These are phyloP conservation scores for Lepisosteus osseus DNA, from an alignment of 2,113 vertebrate genomes.

Conservation along the genomic window DNA sequence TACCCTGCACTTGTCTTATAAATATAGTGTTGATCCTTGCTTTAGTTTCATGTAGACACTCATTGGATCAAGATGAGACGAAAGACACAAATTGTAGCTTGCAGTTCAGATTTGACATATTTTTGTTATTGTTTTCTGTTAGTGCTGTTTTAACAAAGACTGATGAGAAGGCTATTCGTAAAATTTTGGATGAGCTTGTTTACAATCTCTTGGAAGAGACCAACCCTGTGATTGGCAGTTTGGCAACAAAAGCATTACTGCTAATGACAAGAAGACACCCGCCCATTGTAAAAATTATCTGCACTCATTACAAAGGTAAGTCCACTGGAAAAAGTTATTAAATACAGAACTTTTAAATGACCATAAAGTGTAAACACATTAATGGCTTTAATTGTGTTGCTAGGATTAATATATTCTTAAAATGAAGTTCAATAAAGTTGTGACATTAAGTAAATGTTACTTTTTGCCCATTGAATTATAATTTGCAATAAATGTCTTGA, in stretches of 20 bases:
- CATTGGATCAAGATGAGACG: not conserved
- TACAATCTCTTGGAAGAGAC: conserved; percentile 79
- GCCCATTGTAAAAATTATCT: conserved; percentile 58
- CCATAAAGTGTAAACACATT: not conserved
- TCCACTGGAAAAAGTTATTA: conserved; percentile 9
- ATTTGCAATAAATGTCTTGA: not conserved
- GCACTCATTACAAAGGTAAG: conserved; percentile 80
- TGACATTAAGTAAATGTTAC: not conserved
- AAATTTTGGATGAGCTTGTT: conserved; percentile 82
- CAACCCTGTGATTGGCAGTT: conserved; percentile 70
- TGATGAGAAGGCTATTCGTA: conserved; percentile 56
- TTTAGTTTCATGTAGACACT: too few species aligned
- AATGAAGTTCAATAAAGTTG: not conserved
- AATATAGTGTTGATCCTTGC: too few species aligned
- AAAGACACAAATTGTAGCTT: not conserved
- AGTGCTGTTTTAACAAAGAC: conserved; percentile 70
- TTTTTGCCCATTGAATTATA: conserved; percentile 8
- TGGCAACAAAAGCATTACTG: conserved; percentile 73
- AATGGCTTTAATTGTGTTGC: not conserved
- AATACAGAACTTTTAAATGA: not conserved
- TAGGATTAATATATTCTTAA: not conserved
- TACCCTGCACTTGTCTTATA: too few species aligned
- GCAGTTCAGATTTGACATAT: not conserved
- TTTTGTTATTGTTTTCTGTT: conserved; percentile 13
- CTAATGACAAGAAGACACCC: conserved; percentile 64